Evolutionary conservation across 2,888 invertebrate genomes (phyloP), one percentile per base, ranked within the genome.

Genomic region (Euphydryas editha): DNA sequence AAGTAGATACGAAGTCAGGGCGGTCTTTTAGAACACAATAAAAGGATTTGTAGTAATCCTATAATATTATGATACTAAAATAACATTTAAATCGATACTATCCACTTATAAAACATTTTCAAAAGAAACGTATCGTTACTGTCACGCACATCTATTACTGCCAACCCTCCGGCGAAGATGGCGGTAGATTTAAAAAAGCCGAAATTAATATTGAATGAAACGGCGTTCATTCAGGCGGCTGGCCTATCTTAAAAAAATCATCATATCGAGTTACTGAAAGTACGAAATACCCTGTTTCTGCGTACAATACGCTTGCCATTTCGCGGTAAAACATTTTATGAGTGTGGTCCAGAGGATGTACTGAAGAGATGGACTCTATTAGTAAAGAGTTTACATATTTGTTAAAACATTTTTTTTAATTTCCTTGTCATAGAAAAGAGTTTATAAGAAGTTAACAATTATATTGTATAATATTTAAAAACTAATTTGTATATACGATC

Each of bases 251-350:
- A 66, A 67, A 72, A 62, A 57, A 70, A 68, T 72, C 75, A 71
- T 73, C 76, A 73, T 80, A 77, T 85, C 82, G 67, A 72, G 75
- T 85, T 84, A 78, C 80, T 68, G 71, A 65, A 73, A 75, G 69
- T 71, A 69, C 68, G 73, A 75, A 77, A 79, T 77, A 79, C 63
- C 66, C 64, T 62, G 73, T 75, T 75, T 72, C 69, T 73, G 74
- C 75, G 76, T 71, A 76, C 80, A 81, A 79, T 77, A 81, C 77
- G 81, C 81, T 75, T 76, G 83, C 81, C 81, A 81, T 78, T 85
- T 87, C 84, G 86, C 85, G 82, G 87, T 85, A 84, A 75, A 83
- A 85, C 82, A 84, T 85, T 87, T 86, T 86, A 83, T 83, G 82
- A 58, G 61, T 5, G 7, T 69, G 76, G 74, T 60, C 2, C 58